Conservation (phyloP, 2,113 vertebrate genomes). For the Turnix velox region DNA sequence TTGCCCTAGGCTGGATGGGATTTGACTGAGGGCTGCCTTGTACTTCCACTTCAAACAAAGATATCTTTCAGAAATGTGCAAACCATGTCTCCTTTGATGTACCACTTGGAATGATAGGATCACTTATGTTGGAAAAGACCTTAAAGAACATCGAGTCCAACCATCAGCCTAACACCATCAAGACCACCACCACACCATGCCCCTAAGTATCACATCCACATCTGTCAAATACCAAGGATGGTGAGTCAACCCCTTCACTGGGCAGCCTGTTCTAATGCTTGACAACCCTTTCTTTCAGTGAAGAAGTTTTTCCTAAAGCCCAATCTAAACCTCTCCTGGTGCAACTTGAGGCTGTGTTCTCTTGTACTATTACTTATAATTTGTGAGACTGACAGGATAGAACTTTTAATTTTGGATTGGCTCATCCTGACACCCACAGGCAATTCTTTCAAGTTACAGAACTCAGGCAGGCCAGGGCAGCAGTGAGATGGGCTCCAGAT, state of each 20-base stretch:
- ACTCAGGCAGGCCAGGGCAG: background rate
- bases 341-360: background rate
- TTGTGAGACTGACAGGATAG: background rate
- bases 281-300: background rate
- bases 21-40: too few species aligned
- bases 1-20: background rate
- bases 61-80: background rate
- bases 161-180: background rate
- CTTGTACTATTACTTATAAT: background rate
- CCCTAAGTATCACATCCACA: background rate
- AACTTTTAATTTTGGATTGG: background rate
- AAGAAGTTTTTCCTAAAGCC: background rate
- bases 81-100: background rate
- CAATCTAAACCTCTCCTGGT: background rate
- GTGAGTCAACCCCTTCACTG: background rate
- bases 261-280: background rate
- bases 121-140: background rate
- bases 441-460: background rate
- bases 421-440: rapidly evolving
- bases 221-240: background rate
- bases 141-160: background rate
- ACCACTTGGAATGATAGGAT: background rate
- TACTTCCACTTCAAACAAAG: background rate
- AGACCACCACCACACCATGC: background rate
- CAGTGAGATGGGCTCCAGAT: background rate